These are phyloP conservation scores for Cromileptes altivelis DNA, from an alignment of 2,113 vertebrate species.

Conservation along the genomic window DNA sequence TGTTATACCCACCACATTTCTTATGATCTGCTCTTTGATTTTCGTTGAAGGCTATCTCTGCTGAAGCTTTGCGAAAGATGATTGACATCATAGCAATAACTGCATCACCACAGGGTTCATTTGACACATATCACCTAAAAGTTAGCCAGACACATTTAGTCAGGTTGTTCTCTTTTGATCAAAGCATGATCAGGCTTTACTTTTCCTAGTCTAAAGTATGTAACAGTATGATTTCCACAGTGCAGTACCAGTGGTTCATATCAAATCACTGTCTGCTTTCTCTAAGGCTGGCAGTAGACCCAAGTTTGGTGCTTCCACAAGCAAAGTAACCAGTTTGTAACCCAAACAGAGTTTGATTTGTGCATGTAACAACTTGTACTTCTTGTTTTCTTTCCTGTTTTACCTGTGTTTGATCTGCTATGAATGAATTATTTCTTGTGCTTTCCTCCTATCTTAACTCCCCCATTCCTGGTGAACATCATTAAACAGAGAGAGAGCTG, in stretches of 20 bases:
- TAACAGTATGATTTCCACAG: neutral
- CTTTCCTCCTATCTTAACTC: too few species aligned
- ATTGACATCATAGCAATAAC: neutral
- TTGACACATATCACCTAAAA: neutral
- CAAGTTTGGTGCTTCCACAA: neutral
- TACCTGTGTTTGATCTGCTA: neutral
- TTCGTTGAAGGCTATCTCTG: neutral
- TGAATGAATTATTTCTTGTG: too few species aligned
- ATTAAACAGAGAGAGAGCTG: neutral
- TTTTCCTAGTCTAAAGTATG: neutral
- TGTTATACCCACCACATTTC: neutral
- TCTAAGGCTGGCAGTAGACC: neutral
- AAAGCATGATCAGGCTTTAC: constrained; percentile 5
- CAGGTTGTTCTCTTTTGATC: neutral
- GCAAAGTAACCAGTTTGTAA: neutral
- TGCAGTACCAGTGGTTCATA: too few species aligned
- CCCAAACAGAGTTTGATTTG: neutral
- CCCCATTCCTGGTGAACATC: too few species aligned
- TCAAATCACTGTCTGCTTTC: neutral
- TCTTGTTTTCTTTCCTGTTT: neutral
- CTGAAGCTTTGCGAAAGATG: neutral
- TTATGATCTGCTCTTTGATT: neutral
- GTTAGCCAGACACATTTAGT: constrained; percentile 1
- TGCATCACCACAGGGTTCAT: neutral
- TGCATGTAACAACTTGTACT: neutral